phyloP scores from a whole-genome alignment of 2,113 vertebrate genomes.

The Glaucidium brasilianum region DNA sequence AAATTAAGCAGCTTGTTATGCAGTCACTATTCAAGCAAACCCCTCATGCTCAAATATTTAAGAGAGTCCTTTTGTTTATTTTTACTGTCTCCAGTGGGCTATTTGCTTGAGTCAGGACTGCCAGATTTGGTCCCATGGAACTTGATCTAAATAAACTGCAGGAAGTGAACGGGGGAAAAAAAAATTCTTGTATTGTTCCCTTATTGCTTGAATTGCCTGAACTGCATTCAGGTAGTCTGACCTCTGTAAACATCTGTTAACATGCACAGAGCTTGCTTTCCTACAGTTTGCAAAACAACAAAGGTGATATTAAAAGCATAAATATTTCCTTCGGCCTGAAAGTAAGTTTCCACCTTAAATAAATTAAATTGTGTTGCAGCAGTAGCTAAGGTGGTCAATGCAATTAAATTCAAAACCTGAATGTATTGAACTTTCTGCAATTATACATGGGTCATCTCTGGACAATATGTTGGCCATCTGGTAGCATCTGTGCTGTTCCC shows the following conservation, averaged over 20 bases:
- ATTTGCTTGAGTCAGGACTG: constrained; percentile 54
- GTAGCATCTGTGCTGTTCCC: constrained; percentile 91
- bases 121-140: constrained; percentile 57
- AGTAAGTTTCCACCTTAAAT: constrained; percentile 83
- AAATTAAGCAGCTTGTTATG: constrained; percentile 26
- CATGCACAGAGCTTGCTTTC: not conserved
- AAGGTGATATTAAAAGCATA: constrained; percentile 39
- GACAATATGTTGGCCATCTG: constrained; percentile 99
- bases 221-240: constrained; percentile 54
- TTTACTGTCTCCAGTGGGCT: constrained; percentile 37
- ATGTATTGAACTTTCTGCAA: constrained; percentile 91
- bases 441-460: constrained; percentile 92
- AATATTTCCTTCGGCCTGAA: constrained; percentile 25
- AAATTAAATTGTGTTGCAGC: constrained; percentile 73
- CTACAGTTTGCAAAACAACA: not conserved
- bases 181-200: constrained; percentile 37
- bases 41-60: constrained; percentile 46
- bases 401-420: constrained; percentile 90
- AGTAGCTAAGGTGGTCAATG: constrained; percentile 85
- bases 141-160: constrained; percentile 62
- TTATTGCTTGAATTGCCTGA: constrained; percentile 49
- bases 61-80: constrained; percentile 52
- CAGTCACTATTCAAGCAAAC: not conserved
- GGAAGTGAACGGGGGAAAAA: not conserved
- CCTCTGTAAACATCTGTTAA: constrained; percentile 63